phyloP scores from a whole-genome alignment of 2,113 vertebrate species.

The Salvator merianae region DNA sequence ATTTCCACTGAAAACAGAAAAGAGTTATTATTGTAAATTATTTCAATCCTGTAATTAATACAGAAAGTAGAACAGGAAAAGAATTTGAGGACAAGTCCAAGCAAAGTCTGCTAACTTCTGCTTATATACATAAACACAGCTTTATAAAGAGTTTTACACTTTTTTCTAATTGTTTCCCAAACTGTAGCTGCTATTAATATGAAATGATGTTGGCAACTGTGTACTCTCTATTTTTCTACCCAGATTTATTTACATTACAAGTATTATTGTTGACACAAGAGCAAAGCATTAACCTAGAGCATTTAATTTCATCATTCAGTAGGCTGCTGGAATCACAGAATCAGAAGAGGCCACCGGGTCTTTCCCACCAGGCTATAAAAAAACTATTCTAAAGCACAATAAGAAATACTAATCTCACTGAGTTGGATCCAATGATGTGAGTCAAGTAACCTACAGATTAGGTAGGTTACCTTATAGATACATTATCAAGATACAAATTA shows the following conservation, averaged over 20 bases:
- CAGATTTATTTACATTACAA: slow-evolving; percentile 7
- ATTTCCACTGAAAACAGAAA: slow-evolving; percentile 40
- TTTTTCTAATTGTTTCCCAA: background rate
- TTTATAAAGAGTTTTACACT: slow-evolving; percentile 19
- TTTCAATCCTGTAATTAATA: slow-evolving; percentile 39
- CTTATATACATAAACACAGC: background rate
- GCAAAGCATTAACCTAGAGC: background rate
- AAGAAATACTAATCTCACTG: background rate
- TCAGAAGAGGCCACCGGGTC: too few species aligned
- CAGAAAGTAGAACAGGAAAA: slow-evolving; percentile 40
- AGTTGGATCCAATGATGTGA: background rate
- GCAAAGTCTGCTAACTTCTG: background rate
- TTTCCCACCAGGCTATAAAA: too few species aligned
- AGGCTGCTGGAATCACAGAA: too few species aligned
- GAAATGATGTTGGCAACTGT: background rate
- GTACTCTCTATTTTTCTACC: slow-evolving; percentile 25
- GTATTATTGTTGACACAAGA: background rate
- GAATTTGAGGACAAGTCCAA: slow-evolving; percentile 36
- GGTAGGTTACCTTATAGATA: too few species aligned
- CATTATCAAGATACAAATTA: too few species aligned
- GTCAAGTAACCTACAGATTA: too few species aligned
- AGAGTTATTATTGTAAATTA: slow-evolving; percentile 28
- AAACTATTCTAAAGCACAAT: too few species aligned
- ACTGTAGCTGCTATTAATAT: slow-evolving; percentile 12
- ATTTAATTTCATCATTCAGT: background rate